Conservation (phyloP, 2,888 invertebrate species). For the Melikaiella ostensackeni region DNA sequence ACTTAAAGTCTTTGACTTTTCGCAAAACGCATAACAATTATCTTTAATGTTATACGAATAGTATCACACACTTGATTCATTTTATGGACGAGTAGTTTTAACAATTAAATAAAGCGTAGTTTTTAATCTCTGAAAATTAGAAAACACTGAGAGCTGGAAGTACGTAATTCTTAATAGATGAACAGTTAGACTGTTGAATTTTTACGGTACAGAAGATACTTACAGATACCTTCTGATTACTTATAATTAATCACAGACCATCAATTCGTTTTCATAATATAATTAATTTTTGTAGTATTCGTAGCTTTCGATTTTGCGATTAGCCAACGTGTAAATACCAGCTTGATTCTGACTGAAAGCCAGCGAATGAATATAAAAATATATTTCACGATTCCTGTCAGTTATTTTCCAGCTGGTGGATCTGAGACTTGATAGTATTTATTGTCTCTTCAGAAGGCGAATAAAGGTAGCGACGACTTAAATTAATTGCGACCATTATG, state of each 20-base stretch:
- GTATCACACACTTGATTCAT: not conserved
- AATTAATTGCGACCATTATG: slow-evolving; percentile 93
- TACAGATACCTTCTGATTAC: slow-evolving; percentile 5
- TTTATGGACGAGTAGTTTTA: not conserved
- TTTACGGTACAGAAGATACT: not conserved
- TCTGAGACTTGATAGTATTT: slow-evolving; percentile 63
- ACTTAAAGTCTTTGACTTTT: not conserved
- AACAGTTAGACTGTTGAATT: not conserved
- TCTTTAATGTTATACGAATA: not conserved
- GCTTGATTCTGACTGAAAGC: slow-evolving; percentile 10
- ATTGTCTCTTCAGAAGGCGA: slow-evolving; percentile 81
- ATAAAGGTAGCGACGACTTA: slow-evolving; percentile 77
- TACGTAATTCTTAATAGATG: too few relatives aligned
- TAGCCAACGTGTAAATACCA: not conserved
- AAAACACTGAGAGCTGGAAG: not conserved
- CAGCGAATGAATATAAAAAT: slow-evolving; percentile 23
- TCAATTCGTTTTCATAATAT: not conserved
- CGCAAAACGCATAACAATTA: not conserved
- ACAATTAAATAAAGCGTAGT: not conserved
- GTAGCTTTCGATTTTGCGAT: not conserved
- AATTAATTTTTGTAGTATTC: not conserved
- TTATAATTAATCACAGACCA: not conserved
- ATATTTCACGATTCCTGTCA: slow-evolving; percentile 24
- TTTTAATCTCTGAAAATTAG: slow-evolving; percentile 1
- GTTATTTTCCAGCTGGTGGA: slow-evolving; percentile 56